Percentiles rank a stretch among this genome's conserved stretches.
Evolutionary conservation across 2,888 invertebrate species (phyloP).

Genomic region (Phalera bucephala): DNA sequence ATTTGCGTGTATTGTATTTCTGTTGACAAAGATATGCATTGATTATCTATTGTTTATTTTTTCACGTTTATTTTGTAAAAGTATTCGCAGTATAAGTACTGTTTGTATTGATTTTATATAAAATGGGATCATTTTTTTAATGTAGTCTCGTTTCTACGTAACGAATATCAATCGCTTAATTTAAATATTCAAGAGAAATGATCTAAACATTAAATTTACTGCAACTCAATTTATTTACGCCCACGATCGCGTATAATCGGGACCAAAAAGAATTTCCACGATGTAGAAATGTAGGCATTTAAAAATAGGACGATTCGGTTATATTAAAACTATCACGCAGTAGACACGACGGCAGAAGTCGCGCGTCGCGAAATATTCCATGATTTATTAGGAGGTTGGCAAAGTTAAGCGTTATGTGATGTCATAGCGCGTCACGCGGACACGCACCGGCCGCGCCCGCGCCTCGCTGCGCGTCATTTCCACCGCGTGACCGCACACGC

Average conservation of each 20-base stretch:
- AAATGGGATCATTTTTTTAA: constrained; percentile 38
- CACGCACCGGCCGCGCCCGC: constrained; percentile 38
- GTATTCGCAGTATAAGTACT: constrained; percentile 45
- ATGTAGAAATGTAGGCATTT: constrained; percentile 9
- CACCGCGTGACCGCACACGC: constrained; percentile 38
- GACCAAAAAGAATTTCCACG: neutral
- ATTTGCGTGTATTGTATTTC: constrained; percentile 46
- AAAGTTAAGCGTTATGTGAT: constrained; percentile 30
- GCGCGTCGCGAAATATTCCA: constrained; percentile 39
- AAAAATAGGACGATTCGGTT: constrained; percentile 21
- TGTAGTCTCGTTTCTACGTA: constrained; percentile 12
- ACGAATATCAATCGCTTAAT: constrained; percentile 14
- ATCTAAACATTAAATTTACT: constrained; percentile 8
- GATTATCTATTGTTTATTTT: constrained; percentile 43
- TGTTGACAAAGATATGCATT: constrained; percentile 41
- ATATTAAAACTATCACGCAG: constrained; percentile 16
- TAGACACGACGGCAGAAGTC: constrained; percentile 15
- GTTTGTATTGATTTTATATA: constrained; percentile 45
- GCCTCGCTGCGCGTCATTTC: constrained; percentile 35
- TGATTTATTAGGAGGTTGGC: constrained; percentile 23
- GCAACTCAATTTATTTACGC: constrained; percentile 8
- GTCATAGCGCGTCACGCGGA: constrained; percentile 45
- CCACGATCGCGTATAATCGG: constrained; percentile 1
- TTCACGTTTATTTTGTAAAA: constrained; percentile 42
- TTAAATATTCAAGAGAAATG: constrained; percentile 11